Percentiles rank a stretch among this genome's conserved stretches.
phyloP scores from a whole-genome alignment of 2,888 invertebrate species.

The Pristionchus exspectatus region DNA sequence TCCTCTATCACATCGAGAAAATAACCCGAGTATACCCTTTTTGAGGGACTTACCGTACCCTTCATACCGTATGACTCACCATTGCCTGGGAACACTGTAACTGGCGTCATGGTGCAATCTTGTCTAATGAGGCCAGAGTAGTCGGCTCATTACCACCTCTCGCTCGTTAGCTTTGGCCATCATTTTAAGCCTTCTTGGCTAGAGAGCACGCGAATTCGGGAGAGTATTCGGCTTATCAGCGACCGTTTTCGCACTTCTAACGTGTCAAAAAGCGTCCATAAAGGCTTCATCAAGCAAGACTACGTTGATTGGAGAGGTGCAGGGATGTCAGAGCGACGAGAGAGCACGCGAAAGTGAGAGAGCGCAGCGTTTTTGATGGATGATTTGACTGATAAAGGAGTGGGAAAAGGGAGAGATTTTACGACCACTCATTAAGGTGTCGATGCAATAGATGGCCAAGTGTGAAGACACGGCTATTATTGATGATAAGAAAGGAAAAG shows the following conservation, averaged over 20 bases:
- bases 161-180: neutral
- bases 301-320: neutral
- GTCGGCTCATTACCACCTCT: neutral
- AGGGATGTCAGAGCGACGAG: neutral
- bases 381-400: conserved; percentile 36
- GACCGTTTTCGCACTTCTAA: conserved; percentile 32
- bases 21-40: neutral
- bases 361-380: neutral
- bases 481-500: conserved; percentile 13
- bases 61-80: conserved; percentile 25
- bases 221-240: neutral
- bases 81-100: neutral
- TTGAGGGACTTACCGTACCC: conserved; percentile 19
- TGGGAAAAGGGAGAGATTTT: conserved; percentile 19
- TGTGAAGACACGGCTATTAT: conserved; percentile 29
- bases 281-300: conserved; percentile 15
- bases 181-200: neutral
- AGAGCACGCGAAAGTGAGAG: neutral
- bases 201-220: neutral
- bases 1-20: neutral
- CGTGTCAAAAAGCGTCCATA: conserved; percentile 5
- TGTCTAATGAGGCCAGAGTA: conserved; percentile 38
- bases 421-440: conserved; percentile 38
- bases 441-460: neutral
- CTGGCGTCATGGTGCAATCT: neutral